Evolutionary conservation across 2,888 invertebrate species (phyloP).

Genomic region (Ormyrus labotus): DNA sequence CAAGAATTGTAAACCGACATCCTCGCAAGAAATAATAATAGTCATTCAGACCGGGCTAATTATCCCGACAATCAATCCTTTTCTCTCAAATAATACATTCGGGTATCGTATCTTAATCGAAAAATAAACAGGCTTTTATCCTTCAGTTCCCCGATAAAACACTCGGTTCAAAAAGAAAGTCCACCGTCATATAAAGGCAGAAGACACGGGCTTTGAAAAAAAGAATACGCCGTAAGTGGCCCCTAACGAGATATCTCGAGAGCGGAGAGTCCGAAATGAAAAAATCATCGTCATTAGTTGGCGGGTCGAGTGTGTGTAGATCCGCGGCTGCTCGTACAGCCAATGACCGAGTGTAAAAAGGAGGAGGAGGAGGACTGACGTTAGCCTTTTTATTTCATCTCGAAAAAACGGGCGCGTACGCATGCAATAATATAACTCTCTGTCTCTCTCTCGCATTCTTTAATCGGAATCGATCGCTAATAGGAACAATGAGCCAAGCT

Average conservation of each 20-base stretch:
- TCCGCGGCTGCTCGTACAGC: background rate
- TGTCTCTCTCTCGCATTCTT: background rate
- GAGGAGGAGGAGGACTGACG: conserved; percentile 13
- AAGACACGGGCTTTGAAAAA: too few relatives aligned
- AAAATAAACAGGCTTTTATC: conserved; percentile 20
- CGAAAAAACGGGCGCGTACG: background rate
- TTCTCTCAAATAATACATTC: background rate
- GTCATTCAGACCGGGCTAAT: too few relatives aligned
- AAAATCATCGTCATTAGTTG: conserved; percentile 45
- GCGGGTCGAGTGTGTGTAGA: background rate
- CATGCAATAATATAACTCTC: conserved; percentile 29
- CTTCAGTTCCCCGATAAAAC: too few relatives aligned
- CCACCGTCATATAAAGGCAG: too few relatives aligned
- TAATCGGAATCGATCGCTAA: conserved; percentile 52
- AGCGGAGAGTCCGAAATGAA: conserved; percentile 12
- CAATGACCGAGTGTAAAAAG: conserved; percentile 35
- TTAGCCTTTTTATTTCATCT: background rate
- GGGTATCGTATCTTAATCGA: background rate
- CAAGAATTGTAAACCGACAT: too few relatives aligned
- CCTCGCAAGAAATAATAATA: too few relatives aligned
- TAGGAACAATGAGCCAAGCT: conserved; percentile 44
- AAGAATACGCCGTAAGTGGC: too few relatives aligned
- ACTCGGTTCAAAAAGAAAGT: too few relatives aligned
- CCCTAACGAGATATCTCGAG: conserved; percentile 30
- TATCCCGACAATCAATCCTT: background rate